Evolutionary conservation across 2,797 vertebrate species (phyloP), one percentile per base, ranked within the genome.

Genomic region (Pseudochromis fuscus): DNA sequence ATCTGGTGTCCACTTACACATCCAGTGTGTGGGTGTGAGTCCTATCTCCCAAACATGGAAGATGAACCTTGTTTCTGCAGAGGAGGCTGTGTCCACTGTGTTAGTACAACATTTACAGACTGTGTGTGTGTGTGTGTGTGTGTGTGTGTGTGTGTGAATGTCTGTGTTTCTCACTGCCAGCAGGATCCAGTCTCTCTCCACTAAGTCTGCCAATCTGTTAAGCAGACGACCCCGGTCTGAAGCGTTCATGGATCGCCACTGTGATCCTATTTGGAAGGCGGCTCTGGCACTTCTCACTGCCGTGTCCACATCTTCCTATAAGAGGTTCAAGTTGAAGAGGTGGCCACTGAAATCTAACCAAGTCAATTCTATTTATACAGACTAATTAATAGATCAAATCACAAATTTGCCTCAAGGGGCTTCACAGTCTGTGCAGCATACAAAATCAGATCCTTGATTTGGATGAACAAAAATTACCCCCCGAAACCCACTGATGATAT

Each of bases 171-270:
- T 96, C 81, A 97, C 96, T 12, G 95, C 94, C 64, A 97, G 87
- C 19, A 93, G 81, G 38, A 95, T 87, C 0, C 77, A 89, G 67
- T 97, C 96, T 79, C 95, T 92, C 84, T 97, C 95, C 19, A 97
- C 83, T 73, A 97, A 90, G 76, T 96, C 95, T 15, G 96, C 96
- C 12, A 97, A 85, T 73, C 91, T 96, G 72, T 89, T 87, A 15
- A 97, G 63, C 1, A 97, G 90, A 23, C 82, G 84, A 18, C 96
- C 96, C 62, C 96, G 79, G 66, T 94, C 92, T 0, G 96, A 97
- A 74, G 96, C 95, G 62, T 97, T 95, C 95, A 96, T 95, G 3
- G 91, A 94, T 25, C 96, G 93, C 96, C 96, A 97, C n/a, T 89
- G 80, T 4, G 96, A 96, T 5, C 95, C 96, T 3, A 93, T 77